Evolutionary conservation across 1,140 invertebrate genomes (phyloP), one percentile per base, ranked within the genome.

Genomic region (Matsumurasca onukii): DNA sequence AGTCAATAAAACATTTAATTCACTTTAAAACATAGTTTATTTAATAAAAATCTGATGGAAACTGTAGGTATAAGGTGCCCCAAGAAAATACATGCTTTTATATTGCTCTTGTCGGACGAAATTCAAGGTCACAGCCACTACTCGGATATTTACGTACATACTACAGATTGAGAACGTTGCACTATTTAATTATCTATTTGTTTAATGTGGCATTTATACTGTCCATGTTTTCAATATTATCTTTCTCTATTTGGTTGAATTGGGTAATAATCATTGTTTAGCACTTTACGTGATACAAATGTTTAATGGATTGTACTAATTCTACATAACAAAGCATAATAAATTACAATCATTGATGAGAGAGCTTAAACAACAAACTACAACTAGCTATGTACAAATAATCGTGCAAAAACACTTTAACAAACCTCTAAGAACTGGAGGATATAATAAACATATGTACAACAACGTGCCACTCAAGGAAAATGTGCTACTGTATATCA

Each of bases 321-420:
- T 59, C 55, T 59, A 59, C 55, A 59, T 59, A 59, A 59, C 55
- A 59, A 24, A 27, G 55, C 9, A 25, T 59, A 59, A 59, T 59
- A 59, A 59, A 59, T 59, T 59, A 59, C 55, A 59, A 59, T 24
- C 55, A 59, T 5, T 52, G 20, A 15, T 52, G 49, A 12, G 22
- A 52, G 3, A 20, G 13, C 3, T 22, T 5, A 12, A 52, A 12
- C 12, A 9, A 27, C 55, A 29, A 9, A 27, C 55, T 2, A 29
- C 25, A 59, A 59, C 49, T 20, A 59, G 3, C 34, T 59, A 59
- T 51, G 5, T 51, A 59, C 55, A 59, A 27, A 27, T 22, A 52
- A 12, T 52, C 20, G 22, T 5, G 20, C 3, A 22, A 12, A 52
- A 15, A 52, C 20, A 5, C 9, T 20, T 22, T 20, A 12, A 52